Evolutionary conservation across 2,113 vertebrate genomes (phyloP).

Genomic region (Lophochroa leadbeateri): DNA sequence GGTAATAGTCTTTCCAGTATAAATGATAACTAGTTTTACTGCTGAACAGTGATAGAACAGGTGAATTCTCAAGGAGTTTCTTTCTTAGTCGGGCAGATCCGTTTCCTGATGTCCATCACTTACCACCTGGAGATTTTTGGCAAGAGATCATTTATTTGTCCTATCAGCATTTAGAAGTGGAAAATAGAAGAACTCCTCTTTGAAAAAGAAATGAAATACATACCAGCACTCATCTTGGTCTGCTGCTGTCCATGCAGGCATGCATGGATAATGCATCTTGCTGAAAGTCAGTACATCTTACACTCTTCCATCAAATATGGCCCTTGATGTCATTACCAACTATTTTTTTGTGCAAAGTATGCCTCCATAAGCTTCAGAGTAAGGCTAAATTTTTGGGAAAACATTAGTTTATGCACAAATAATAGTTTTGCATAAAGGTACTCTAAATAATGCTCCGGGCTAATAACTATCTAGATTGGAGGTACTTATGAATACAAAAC

Average conservation of each 20-base stretch:
- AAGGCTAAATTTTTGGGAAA: neutral
- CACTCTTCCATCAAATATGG: neutral
- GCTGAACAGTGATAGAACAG: neutral
- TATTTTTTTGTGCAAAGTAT: neutral
- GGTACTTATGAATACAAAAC: neutral
- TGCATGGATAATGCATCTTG: neutral
- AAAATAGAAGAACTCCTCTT: neutral
- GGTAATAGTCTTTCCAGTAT: neutral
- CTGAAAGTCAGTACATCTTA: neutral
- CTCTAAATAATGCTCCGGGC: neutral
- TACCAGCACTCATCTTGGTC: neutral
- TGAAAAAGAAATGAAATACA: neutral
- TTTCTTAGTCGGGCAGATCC: neutral
- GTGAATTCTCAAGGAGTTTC: neutral
- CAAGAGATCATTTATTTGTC: neutral
- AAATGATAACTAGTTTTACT: neutral
- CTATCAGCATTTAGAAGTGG: neutral
- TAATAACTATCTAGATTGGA: neutral
- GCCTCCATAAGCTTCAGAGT: neutral
- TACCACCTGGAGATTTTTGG: neutral
- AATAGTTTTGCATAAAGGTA: neutral
- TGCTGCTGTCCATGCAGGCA: neutral
- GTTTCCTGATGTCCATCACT: slow-evolving; percentile 10
- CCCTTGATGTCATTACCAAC: neutral
- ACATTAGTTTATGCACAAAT: neutral